Conservation (phyloP, 2,888 invertebrate species). For the Trichogramma evanescens region DNA sequence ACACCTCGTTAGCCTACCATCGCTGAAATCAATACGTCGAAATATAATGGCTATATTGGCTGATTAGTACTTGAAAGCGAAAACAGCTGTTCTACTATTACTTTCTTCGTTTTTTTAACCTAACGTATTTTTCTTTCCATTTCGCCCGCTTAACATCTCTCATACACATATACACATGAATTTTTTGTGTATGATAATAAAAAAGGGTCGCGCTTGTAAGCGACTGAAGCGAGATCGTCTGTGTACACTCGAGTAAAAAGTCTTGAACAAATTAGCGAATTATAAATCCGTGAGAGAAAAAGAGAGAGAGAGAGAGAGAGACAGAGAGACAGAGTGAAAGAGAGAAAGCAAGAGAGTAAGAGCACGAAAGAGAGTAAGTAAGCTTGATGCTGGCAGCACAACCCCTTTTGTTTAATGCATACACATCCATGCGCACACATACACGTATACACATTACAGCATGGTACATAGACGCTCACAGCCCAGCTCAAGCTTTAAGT, state of each 20-base stretch:
- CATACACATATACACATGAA: constrained; percentile 1
- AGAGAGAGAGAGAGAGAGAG: too few relatives aligned
- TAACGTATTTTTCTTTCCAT: not conserved
- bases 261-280: constrained; percentile 42
- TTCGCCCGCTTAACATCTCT: not conserved
- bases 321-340: too few relatives aligned
- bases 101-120: not conserved
- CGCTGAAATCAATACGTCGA: constrained; percentile 15
- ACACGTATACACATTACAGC: too few relatives aligned
- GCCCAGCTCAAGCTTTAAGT: not conserved
- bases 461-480: not conserved
- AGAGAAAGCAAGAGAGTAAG: too few relatives aligned
- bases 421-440: too few relatives aligned
- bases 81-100: not conserved
- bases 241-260: constrained; percentile 31
- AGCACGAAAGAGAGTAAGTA: too few relatives aligned
- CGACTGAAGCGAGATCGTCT: not conserved
- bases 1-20: constrained; percentile 1
- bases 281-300: constrained; percentile 33
- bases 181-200: not conserved
- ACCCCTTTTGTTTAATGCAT: too few relatives aligned
- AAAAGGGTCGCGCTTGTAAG: not conserved
- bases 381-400: too few relatives aligned
- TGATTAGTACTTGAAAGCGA: constrained; percentile 43
- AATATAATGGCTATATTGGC: constrained; percentile 30